A percentile compares a stretch with the other conserved stretches of the same genome.
These are phyloP conservation scores for Poicephalus meyeri DNA, from an alignment of 2,113 vertebrate species.

Conservation along the genomic window DNA sequence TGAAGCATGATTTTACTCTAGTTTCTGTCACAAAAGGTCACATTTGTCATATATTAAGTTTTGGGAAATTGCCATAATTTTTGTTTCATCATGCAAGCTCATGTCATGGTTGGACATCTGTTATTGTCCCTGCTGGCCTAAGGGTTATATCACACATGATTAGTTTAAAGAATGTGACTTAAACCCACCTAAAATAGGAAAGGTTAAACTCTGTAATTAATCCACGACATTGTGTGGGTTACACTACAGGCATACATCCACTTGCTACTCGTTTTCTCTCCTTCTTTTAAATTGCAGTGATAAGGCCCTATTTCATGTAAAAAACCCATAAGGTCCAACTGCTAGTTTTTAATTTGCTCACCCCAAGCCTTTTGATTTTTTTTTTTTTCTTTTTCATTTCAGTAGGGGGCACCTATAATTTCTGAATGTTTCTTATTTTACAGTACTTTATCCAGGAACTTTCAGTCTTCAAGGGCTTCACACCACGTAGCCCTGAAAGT, in stretches of 20 bases:
- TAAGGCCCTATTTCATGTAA: background rate
- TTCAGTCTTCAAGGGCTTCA: background rate
- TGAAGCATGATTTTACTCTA: background rate
- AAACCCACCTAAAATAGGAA: background rate
- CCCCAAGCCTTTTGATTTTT: background rate
- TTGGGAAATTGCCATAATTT: slow-evolving; percentile 7
- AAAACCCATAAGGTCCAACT: background rate
- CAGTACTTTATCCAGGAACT: background rate
- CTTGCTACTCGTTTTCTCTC: background rate
- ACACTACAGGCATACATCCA: background rate
- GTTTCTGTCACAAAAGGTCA: background rate
- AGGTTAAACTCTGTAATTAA: slow-evolving; percentile 32
- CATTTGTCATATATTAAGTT: background rate
- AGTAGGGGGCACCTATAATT: rapidly evolving
- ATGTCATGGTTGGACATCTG: background rate
- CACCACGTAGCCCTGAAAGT: background rate
- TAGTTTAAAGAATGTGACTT: slow-evolving; percentile 16
- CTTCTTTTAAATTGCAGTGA: background rate
- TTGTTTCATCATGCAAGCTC: slow-evolving; percentile 21
- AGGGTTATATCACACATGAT: background rate
- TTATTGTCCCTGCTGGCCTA: background rate
- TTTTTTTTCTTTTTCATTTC: background rate
- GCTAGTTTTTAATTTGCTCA: background rate
- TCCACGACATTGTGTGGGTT: background rate
- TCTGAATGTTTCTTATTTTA: background rate